Base-by-base conservation (phyloP, 2,888 invertebrate genomes). In the Idaea straminata region DNA sequence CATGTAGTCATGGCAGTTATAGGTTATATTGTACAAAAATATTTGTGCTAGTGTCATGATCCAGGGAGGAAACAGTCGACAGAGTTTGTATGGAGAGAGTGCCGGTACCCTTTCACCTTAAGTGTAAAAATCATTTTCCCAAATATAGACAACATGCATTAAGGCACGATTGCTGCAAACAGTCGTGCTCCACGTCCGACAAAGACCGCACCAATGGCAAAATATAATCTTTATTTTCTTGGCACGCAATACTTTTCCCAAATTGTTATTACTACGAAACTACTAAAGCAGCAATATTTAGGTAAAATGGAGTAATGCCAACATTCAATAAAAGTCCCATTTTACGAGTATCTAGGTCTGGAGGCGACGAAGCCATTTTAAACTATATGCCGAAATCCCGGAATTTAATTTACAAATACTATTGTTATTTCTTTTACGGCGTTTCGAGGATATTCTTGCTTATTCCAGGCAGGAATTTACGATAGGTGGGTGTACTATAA, bases 261-360 rank as follows among this genome's bases (percentile, higher is more conserved):
- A 78, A 78, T 79, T 82, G 78, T 83, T 85, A 79, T 83, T 82
- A 81, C 77, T 74, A 76, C 74, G 74, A 77, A 74, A 78, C 76
- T 78, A 79, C 77, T 77, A 77, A 80, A 78, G 75, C 76, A 75
- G 76, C 78, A 77, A 79, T 81, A 81, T 84, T 85, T 83, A 82
- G 80, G 80, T 79, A 75, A 76, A 77, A 80, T 87, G 86, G 86
- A 87, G 77, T 77, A 73, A 76, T 83, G 87, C 88, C 86, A 87
- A 87, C 71, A 80, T 79, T 82, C 77, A 81, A 81, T 83, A 82
- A 80, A 77, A 80, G 77, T 73, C 63, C 70, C 74, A 64, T 80
- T 75, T 75, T 74, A 75, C 74, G 77, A 75, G 64, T 73, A 70
- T 70, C 69, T 74, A 74, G 68, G 65, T 74, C 71, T 77, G 70